A percentile compares a stretch with the other conserved stretches of the same genome.
Conservation (phyloP, 2,113 vertebrate species). For the Bufo gargarizans region DNA sequence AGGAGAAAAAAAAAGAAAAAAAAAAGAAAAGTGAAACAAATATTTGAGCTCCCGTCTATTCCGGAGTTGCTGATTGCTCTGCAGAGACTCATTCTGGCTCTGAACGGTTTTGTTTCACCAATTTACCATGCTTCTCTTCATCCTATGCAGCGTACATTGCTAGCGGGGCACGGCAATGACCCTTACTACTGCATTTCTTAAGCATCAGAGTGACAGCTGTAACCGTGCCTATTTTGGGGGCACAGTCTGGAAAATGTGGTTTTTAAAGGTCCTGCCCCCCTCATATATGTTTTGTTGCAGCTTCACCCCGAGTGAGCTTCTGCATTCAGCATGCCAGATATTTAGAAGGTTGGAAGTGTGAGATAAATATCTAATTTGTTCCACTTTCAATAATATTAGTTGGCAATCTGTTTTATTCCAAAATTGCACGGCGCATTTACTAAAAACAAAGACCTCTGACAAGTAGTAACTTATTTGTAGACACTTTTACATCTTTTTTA, state of each 20-base stretch:
- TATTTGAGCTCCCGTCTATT: conserved; percentile 23
- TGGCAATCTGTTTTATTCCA: conserved; percentile 8
- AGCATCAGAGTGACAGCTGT: conserved; percentile 51
- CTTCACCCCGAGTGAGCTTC: conserved; percentile 26
- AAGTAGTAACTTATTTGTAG: not conserved
- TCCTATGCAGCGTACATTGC: conserved; percentile 34
- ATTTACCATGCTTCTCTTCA: conserved; percentile 44
- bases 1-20: not conserved
- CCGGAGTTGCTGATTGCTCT: conserved; percentile 31
- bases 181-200: conserved; percentile 29
- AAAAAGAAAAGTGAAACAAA: conserved; percentile 30
- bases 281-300: conserved; percentile 44
- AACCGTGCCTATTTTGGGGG: conserved; percentile 39
- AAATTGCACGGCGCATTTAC: not conserved
- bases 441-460: conserved; percentile 15
- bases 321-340: conserved; percentile 14
- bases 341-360: conserved; percentile 5
- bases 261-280: conserved; percentile 38
- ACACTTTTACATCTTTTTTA: conserved; percentile 11
- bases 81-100: conserved; percentile 39
- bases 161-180: conserved; percentile 32
- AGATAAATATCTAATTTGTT: conserved; percentile 50
- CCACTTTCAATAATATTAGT: conserved; percentile 39
- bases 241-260: conserved; percentile 38
- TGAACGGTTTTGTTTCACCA: conserved; percentile 41